These are phyloP conservation scores for Philereme vetulata DNA, from an alignment of 2,888 invertebrate species.

Conservation along the genomic window DNA sequence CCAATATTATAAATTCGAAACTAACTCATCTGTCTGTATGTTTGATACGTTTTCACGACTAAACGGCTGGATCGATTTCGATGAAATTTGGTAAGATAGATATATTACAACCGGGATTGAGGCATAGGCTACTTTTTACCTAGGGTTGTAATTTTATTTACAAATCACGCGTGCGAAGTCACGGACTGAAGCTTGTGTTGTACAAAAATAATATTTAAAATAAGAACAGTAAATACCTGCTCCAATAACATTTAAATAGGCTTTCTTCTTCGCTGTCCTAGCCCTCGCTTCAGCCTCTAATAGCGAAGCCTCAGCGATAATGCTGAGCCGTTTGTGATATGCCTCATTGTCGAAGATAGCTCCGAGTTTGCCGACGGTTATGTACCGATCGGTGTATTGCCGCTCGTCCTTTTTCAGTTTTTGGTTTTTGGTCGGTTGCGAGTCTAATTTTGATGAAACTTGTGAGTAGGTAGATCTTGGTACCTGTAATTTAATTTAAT, in stretches of 20 bases:
- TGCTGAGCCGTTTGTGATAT: conserved; percentile 78
- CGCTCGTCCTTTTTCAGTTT: conserved; percentile 48
- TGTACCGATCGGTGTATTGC: conserved; percentile 59
- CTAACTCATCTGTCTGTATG: too few species aligned
- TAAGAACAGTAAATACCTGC: conserved; percentile 22
- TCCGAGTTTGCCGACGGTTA: conserved; percentile 42
- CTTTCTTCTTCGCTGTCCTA: conserved; percentile 70
- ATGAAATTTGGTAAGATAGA: too few species aligned
- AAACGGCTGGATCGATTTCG: too few species aligned
- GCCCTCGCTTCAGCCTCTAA: conserved; percentile 85
- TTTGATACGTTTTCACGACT: too few species aligned
- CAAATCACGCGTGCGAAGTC: too few species aligned
- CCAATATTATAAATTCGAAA: too few species aligned
- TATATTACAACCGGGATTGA: too few species aligned
- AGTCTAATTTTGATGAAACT: conserved; percentile 39
- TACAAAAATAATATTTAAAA: too few species aligned
- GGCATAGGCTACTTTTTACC: too few species aligned
- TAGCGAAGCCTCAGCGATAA: conserved; percentile 85
- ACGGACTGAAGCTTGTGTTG: too few species aligned
- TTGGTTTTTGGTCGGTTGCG: conserved; percentile 31
- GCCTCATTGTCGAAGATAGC: conserved; percentile 66
- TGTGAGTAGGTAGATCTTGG: conserved; percentile 50
- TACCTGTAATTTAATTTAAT: conserved; percentile 47
- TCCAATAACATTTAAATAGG: conserved; percentile 87
- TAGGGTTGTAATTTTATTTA: too few species aligned